Conservation (phyloP, 2,888 invertebrate genomes). For the Anaspis maculata region DNA sequence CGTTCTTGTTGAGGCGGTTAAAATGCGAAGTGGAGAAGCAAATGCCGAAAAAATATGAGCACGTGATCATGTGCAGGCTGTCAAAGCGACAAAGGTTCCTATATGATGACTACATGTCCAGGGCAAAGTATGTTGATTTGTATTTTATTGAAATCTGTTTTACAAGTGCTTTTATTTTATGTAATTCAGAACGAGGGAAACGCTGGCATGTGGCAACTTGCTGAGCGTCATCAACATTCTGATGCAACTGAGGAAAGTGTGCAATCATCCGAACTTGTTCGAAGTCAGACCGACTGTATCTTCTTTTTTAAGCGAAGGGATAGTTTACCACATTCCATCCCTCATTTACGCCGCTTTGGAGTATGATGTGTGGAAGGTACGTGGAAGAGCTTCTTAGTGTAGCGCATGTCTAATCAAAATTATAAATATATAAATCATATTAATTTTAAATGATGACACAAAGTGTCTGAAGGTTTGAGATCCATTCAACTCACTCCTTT, state of each 20-base stretch:
- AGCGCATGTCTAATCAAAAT: not conserved
- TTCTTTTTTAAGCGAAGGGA: conserved; percentile 81
- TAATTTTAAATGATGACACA: conserved; percentile 19
- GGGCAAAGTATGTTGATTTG: conserved; percentile 68
- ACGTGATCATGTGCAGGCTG: conserved; percentile 85
- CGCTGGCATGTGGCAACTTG: conserved; percentile 85
- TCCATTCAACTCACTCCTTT: conserved; percentile 28
- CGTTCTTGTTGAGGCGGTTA: conserved; percentile 84
- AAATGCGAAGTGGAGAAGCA: conserved; percentile 96
- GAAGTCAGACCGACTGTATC: conserved; percentile 93
- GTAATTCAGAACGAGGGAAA: conserved; percentile 75
- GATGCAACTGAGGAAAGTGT: conserved; percentile 95
- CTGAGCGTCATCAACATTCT: conserved; percentile 92
- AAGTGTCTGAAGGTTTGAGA: conserved; percentile 24
- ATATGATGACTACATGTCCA: conserved; percentile 99
- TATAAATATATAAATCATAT: conserved; percentile 3
- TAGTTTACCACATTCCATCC: conserved; percentile 63
- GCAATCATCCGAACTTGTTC: conserved; percentile 97
- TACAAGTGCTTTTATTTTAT: conserved; percentile 21
- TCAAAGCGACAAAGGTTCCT: conserved; percentile 93
- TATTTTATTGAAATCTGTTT: conserved; percentile 4
- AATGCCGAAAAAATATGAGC: conserved; percentile 94
- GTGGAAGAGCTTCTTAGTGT: no score
- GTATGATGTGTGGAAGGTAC: conserved; percentile 66
- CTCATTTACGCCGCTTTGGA: conserved; percentile 60